Base-by-base conservation (phyloP, 2,888 invertebrate species). In the Caradrina clavipalpis region DNA sequence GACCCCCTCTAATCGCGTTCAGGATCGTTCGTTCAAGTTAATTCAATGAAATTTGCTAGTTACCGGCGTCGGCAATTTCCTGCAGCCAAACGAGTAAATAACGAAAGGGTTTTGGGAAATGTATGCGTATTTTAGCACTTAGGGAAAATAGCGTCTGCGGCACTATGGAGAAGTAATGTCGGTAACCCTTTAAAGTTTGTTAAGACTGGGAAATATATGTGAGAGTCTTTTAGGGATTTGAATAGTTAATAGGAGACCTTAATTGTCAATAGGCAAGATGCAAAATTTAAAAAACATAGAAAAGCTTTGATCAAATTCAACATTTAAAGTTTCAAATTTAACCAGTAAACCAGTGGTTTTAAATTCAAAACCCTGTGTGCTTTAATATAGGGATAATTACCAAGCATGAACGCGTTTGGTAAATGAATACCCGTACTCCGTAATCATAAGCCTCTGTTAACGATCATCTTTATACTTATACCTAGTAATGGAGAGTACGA, bases 41-140 rank as follows among this genome's bases (percentile, higher is more conserved):
- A 85, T 83, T 80, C 81, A 81, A 83, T 82, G 78, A 83, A 79
- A 78, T 76, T 72, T 69, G 63, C 80, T 68, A 85, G 80, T 81
- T 80, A 76, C 83, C 83, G 85, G 85, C 86, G 84, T 69, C 84
- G 78, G 73, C 74, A 80, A 88, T 88, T 86, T 87, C 86, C 87
- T 76, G 62, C 35, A 51, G 53, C 68, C 72, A 65, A 59, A 76
- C 50, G 62, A 42, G 59, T 78, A 70, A 65, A 62, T 77, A 70
- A 72, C 57, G 19, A 54, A 58, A 72, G 73, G 74, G 72, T 73
- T 69, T 55, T 39, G 69, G 58, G 51, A 67, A 62, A 57, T 47
- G 49, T 66, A 53, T 66, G 66, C 59, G 78, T 62, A 47, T 50
- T 59, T 54, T 54, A 53, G 47, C 47, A 51, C 21, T 69, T 57